Conservation (phyloP, 1,140 invertebrate species). For the Hycleus cichorii region DNA sequence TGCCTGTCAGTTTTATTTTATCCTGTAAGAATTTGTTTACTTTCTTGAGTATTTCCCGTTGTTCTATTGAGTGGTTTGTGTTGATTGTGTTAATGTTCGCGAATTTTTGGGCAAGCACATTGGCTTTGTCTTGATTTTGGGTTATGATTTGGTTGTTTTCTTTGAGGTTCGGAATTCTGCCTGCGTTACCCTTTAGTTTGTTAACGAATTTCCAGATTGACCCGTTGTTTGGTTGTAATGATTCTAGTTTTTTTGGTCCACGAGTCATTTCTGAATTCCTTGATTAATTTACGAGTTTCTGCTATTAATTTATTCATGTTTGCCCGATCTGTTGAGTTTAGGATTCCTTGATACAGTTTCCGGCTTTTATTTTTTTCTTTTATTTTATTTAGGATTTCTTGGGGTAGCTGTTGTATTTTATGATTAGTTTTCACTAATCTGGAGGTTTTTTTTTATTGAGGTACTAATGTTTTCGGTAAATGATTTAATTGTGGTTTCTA, state of each 20-base stretch:
- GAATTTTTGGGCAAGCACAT: background rate
- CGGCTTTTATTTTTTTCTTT: conserved; percentile 5
- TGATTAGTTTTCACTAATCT: background rate
- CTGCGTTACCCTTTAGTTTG: background rate
- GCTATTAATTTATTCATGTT: background rate
- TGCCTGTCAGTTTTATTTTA: background rate
- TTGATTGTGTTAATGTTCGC: background rate
- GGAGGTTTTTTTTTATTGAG: background rate
- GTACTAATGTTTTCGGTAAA: conserved; percentile 1
- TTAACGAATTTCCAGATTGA: background rate
- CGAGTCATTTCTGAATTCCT: background rate
- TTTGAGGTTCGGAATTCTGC: background rate
- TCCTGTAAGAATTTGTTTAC: background rate
- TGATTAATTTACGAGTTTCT: background rate
- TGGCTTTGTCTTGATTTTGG: background rate
- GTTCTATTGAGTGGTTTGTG: background rate
- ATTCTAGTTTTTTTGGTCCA: background rate
- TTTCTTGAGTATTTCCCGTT: background rate
- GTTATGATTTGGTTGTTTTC: background rate
- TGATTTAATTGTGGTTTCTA: background rate
- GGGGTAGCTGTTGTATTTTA: background rate
- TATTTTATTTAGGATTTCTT: background rate
- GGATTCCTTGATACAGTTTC: conserved; percentile 1
- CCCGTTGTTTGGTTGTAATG: background rate
- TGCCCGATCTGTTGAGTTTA: background rate